Conservation (phyloP, 2,113 vertebrate species). For the Aegotheles bennettii region DNA sequence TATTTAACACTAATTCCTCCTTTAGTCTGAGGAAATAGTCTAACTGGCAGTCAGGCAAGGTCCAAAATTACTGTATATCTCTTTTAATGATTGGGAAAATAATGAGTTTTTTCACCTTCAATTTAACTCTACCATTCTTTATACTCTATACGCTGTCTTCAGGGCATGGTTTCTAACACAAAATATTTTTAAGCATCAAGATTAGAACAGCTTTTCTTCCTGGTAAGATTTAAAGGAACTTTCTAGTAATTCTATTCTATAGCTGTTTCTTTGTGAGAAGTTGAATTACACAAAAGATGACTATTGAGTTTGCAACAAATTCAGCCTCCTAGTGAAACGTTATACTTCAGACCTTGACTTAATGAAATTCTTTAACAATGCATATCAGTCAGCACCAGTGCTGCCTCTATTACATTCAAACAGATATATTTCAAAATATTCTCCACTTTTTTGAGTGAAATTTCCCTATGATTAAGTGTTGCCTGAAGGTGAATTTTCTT, state of each 20-base stretch:
- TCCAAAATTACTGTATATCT: not conserved
- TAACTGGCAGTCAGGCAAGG: not conserved
- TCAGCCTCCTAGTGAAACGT: not conserved
- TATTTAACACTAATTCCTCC: not conserved
- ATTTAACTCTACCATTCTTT: not conserved
- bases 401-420: not conserved
- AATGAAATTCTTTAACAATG: constrained; percentile 8
- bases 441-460: not conserved
- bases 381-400: not conserved
- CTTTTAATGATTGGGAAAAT: not conserved
- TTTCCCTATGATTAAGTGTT: not conserved
- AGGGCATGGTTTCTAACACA: not conserved
- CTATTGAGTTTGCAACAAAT: not conserved
- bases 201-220: not conserved
- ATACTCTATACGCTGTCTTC: not conserved
- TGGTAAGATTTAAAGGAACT: not conserved
- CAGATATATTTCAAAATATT: not conserved
- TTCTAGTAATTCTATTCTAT: not conserved
- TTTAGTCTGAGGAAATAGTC: not conserved
- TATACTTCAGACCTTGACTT: not conserved
- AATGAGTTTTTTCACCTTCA: not conserved
- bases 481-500: constrained; percentile 16
- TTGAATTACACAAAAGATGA: not conserved
- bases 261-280: not conserved
- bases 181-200: not conserved